A percentile compares a stretch with the other conserved stretches of the same genome.
Conservation (phyloP, 2,797 vertebrate species). For the Urophycis tenuis region DNA sequence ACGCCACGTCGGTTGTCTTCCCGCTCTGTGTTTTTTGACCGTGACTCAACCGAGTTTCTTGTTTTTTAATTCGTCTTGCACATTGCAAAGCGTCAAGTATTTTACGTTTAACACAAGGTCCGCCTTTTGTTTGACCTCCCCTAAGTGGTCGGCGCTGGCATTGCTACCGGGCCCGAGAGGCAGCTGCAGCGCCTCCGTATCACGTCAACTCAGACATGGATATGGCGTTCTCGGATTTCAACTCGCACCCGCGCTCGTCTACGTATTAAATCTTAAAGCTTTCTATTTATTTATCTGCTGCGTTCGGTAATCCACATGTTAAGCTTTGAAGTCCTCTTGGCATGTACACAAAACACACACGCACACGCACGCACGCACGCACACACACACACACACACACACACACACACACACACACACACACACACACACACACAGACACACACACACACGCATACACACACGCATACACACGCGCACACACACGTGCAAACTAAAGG, state of each 20-base stretch:
- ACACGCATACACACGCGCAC: background rate
- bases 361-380: too few relatives aligned
- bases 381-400: background rate
- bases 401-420: slow-evolving; percentile 5
- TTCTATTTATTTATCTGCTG: too few relatives aligned
- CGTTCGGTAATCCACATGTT: background rate
- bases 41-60: background rate
- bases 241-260: too few relatives aligned
- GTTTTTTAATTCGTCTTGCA: background rate
- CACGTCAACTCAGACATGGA: too few relatives aligned
- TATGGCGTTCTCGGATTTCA: too few relatives aligned
- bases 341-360: background rate
- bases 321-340: background rate
- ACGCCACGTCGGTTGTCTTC: background rate
- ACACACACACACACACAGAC: slow-evolving; percentile 7
- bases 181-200: too few relatives aligned
- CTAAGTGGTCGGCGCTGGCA: too few relatives aligned
- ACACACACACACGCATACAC: too few relatives aligned
- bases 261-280: too few relatives aligned
- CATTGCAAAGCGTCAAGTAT: background rate
- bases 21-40: background rate
- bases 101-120: too few relatives aligned
- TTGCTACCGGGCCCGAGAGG: too few relatives aligned
- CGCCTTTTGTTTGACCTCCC: too few relatives aligned
- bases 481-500: slow-evolving; percentile 8